A percentile compares a stretch with the other conserved stretches of the same genome.
Conservation (phyloP, 2,797 vertebrate species). For the Anolis apletophallus region DNA sequence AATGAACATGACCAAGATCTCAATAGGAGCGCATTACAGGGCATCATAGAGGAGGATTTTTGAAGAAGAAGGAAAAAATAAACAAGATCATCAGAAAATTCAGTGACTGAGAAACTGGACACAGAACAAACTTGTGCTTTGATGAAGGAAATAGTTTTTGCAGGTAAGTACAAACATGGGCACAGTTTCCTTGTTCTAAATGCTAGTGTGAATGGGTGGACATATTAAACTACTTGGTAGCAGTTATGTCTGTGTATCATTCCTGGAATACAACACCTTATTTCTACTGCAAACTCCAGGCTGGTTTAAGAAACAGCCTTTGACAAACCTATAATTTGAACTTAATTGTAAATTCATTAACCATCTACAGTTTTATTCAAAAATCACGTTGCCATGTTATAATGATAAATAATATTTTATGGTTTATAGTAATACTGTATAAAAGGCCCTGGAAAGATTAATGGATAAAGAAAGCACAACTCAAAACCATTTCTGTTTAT, state of each 20-base stretch:
- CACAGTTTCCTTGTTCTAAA: no score
- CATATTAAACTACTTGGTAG: no score
- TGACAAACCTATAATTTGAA: constrained; percentile 28
- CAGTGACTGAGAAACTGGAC: no score
- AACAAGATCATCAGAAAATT: no score
- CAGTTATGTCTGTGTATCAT: neutral
- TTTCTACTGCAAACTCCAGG: constrained; percentile 10
- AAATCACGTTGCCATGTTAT: constrained; percentile 5
- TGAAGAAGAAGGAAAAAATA: no score
- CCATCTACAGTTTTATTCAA: constrained; percentile 21
- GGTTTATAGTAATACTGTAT: constrained; percentile 20
- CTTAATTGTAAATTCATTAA: constrained; percentile 41
- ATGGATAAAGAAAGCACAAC: constrained; percentile 33
- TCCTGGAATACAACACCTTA: neutral
- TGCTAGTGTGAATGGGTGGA: no score
- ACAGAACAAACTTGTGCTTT: no score
- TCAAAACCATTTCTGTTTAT: neutral
- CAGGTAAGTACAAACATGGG: no score
- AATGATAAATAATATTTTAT: constrained; percentile 1
- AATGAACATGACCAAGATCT: no score
- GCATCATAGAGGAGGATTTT: no score
- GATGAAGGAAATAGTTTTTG: no score
- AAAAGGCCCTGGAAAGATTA: constrained; percentile 38
- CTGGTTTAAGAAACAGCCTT: neutral
- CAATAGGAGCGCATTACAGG: no score